These are phyloP conservation scores for Paracentrotus lividus DNA, from an alignment of 53 echinoderm and acorn worm genomes.

Conservation along the genomic window DNA sequence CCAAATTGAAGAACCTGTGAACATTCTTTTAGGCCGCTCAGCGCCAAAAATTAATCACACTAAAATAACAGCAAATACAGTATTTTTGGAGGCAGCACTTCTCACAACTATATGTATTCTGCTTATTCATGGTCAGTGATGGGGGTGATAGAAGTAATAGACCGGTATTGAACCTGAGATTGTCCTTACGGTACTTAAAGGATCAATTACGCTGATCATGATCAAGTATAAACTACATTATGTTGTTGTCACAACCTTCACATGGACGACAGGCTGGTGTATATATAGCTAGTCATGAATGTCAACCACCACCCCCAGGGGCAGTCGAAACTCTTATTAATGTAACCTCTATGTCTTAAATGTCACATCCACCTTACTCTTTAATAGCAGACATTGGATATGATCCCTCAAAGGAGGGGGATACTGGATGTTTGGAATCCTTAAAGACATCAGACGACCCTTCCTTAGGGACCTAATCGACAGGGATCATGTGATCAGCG, in stretches of 20 bases:
- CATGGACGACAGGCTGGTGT: constrained; percentile 6
- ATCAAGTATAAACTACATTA: constrained; percentile 20
- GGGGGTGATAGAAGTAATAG: background rate
- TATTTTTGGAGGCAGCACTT: no score
- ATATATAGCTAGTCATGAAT: background rate
- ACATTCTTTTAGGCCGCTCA: no score
- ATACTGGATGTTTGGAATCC: constrained; percentile 15
- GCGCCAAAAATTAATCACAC: no score
- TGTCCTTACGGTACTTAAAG: background rate
- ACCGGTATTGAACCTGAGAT: constrained; percentile 7
- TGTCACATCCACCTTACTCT: constrained; percentile 29
- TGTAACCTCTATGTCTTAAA: constrained; percentile 17
- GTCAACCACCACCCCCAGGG: constrained; percentile 9
- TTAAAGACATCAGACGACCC: background rate
- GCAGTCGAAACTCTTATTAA: constrained; percentile 4
- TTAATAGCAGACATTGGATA: background rate
- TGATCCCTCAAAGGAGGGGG: constrained; percentile 43
- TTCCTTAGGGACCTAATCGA: background rate
- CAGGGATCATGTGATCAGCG: constrained; percentile 23
- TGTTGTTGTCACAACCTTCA: constrained; percentile 43
- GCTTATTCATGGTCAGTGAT: background rate
- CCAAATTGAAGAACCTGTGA: no score
- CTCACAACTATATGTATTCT: background rate
- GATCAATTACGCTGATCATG: background rate
- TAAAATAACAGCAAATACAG: no score